Evolutionary conservation across 53 echinoderm and acorn worm species (phyloP).

Genomic region (Apostichopus leukothele): DNA sequence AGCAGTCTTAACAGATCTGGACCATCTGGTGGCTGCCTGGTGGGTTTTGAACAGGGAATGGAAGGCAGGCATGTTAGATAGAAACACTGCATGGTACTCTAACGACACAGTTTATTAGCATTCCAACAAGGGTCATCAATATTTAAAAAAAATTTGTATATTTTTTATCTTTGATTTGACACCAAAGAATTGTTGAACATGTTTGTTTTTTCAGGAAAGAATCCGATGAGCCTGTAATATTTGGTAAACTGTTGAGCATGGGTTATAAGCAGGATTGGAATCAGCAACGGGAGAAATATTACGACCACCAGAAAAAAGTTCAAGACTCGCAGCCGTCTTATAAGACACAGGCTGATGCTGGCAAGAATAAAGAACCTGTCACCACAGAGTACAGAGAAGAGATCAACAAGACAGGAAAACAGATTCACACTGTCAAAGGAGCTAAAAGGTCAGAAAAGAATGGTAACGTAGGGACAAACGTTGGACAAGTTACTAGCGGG

Average conservation of each 20-base stretch:
- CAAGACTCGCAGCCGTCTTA: constrained; percentile 55
- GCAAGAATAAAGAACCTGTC: constrained; percentile 57
- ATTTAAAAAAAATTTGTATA: too few relatives aligned
- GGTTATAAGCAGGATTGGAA: constrained; percentile 94
- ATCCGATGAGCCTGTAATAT: constrained; percentile 53
- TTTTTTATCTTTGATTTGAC: too few relatives aligned
- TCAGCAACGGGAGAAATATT: constrained; percentile 69
- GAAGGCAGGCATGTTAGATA: not conserved
- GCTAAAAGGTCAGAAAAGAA: not conserved
- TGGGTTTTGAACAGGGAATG: too few relatives aligned
- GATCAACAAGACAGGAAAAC: constrained; percentile 59
- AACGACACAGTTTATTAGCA: not conserved
- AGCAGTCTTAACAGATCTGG: not conserved
- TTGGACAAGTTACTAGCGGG: not conserved
- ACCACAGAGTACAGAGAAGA: constrained; percentile 91
- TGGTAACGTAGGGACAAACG: not conserved
- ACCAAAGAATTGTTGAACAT: too few relatives aligned
- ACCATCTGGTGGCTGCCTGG: too few relatives aligned
- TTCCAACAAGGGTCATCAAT: not conserved
- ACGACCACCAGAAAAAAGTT: constrained; percentile 60
- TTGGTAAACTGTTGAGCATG: constrained; percentile 82
- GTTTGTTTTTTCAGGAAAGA: not conserved
- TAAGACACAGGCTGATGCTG: constrained; percentile 36
- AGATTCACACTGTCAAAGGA: constrained; percentile 12
- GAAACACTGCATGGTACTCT: not conserved